phyloP scores from a whole-genome alignment of 2,113 vertebrate genomes.

The Bolborhynchus lineola region DNA sequence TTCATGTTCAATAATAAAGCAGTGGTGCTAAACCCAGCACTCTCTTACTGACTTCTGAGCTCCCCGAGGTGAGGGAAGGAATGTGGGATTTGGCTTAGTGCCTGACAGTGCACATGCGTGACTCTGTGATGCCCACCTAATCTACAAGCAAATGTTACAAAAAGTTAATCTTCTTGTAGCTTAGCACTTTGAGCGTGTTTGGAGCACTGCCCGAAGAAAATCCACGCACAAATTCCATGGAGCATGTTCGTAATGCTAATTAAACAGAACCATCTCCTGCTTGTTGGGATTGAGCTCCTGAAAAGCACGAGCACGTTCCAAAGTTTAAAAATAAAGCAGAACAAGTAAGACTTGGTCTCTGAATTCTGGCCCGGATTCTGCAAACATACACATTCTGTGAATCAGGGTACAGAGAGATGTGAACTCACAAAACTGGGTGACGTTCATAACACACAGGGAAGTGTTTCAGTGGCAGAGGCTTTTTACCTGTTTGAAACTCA shows the following conservation, averaged over 20 bases:
- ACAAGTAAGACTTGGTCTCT: neutral
- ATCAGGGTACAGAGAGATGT: neutral
- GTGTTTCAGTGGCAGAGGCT: neutral
- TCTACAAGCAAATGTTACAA: neutral
- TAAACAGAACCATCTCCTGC: neutral
- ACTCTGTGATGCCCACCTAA: neutral
- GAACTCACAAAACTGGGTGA: neutral
- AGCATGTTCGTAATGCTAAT: neutral
- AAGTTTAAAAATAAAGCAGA: neutral
- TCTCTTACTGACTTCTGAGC: neutral
- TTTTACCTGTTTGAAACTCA: neutral
- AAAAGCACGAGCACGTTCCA: neutral
- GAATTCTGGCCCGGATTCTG: neutral
- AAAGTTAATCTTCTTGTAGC: constrained; percentile 18
- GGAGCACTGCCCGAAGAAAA: neutral
- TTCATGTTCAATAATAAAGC: neutral
- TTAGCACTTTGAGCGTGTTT: neutral
- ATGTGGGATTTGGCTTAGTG: constrained; percentile 5
- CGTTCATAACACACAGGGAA: neutral
- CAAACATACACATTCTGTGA: fast-evolving
- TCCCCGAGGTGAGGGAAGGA: neutral
- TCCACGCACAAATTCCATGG: neutral
- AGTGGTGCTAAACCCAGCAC: constrained; percentile 1
- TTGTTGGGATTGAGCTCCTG: neutral
- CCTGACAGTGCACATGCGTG: neutral